Base-by-base conservation (phyloP, 2,888 invertebrate genomes). In the Lottia gigantea region DNA sequence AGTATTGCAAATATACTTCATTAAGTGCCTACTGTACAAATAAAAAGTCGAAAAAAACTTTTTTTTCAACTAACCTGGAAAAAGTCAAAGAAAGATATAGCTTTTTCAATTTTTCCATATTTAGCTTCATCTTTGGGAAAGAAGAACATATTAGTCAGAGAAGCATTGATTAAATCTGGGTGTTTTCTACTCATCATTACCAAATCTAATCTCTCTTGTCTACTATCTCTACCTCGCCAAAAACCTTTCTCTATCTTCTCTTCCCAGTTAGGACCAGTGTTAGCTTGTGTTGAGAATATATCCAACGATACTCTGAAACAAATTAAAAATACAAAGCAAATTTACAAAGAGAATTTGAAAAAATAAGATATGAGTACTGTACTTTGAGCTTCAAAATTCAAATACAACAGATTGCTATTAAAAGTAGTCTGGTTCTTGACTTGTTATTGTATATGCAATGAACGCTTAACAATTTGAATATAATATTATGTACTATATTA, bases 91-190 rank as follows among this genome's bases (percentile, higher is more conserved):
- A 98, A 96, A 4, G 96, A 95, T 74, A 96, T 91, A 83, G 94
- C 94, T 23, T 93, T 92, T 75, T 92, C 92, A 85, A 93, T 94
- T 16, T 96, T 95, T 0, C 97, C 97, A 90, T 96, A 96, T 84
- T 93, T 91, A 25, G 92, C 90, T 86, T 94, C 93, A 88, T 95
- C 92, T 81, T 96, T 93, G 76, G 93, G 92, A 86, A 95, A 98
- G 90, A 98, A 98, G 89, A 98, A 98, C 89, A 97, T 97, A 87
- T 96, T 95, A 0, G 98, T 98, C 31, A 98, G 92, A 0, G 95
- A 95, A 15, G 93, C 97, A 90, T 98, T 96, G 73, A 97, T 92
- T 6, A 96, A 88, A 68, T 95, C 92, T 0, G 96, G 94, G 89
- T 93, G 80, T 80, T 92, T 88, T 76, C 93, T 91, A 0, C 95